phyloP scores from a whole-genome alignment of 2,888 invertebrate genomes.

The Stenolophus ochropezus region DNA sequence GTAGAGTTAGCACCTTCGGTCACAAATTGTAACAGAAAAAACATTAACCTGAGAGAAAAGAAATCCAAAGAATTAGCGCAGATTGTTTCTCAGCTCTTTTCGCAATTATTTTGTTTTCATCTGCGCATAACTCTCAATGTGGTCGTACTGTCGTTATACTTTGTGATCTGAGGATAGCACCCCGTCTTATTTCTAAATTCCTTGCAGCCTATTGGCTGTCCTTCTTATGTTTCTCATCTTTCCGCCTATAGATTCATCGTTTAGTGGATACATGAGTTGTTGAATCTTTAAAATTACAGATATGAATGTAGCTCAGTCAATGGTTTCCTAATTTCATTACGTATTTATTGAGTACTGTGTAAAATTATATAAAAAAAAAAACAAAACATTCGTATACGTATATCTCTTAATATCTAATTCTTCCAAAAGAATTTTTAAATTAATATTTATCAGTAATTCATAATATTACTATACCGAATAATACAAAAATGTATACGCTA shows the following conservation, averaged over 20 bases:
- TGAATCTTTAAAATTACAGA: constrained; percentile 31
- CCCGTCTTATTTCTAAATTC: neutral
- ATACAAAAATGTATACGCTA: constrained; percentile 88
- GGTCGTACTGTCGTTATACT: neutral
- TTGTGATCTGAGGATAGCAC: neutral
- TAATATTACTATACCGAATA: constrained; percentile 77
- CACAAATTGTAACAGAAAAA: neutral
- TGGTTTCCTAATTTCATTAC: constrained; percentile 55
- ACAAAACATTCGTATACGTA: constrained; percentile 85
- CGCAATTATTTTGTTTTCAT: too few species aligned
- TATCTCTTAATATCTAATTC: constrained; percentile 79
- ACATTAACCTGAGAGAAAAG: neutral
- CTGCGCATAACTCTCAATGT: too few species aligned
- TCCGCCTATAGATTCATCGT: constrained; percentile 51
- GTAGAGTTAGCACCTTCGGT: constrained; percentile 34
- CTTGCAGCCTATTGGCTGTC: neutral
- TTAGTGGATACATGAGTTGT: constrained; percentile 51
- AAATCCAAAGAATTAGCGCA: neutral
- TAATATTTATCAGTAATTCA: constrained; percentile 74
- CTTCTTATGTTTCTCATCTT: constrained; percentile 27
- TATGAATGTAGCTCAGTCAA: constrained; percentile 54
- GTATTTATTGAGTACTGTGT: constrained; percentile 61
- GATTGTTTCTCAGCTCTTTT: too few species aligned
- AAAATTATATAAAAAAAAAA: constrained; percentile 64
- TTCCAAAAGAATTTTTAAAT: constrained; percentile 75